Percentiles rank a stretch among this genome's conserved stretches.
phyloP scores from a whole-genome alignment of 2,113 vertebrate species.

The Colossoma macropomum region DNA sequence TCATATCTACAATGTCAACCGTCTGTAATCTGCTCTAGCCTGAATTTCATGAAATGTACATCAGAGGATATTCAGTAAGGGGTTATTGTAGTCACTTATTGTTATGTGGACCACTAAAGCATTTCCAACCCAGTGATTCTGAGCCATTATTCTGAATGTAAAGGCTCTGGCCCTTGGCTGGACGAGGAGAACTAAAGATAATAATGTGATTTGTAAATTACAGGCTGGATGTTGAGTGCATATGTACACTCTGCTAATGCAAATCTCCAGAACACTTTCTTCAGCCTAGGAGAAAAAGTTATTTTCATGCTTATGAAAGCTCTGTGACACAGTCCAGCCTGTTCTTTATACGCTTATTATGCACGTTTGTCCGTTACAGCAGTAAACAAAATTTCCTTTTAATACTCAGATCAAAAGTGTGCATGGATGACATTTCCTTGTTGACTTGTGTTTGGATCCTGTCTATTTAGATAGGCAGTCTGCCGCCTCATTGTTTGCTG shows the following conservation, averaged over 20 bases:
- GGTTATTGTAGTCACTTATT: constrained; percentile 3
- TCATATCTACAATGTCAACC: not conserved
- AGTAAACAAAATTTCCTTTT: constrained; percentile 34
- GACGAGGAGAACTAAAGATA: constrained; percentile 40
- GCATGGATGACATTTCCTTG: constrained; percentile 29
- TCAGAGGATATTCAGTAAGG: constrained; percentile 11
- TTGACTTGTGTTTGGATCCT: constrained; percentile 18
- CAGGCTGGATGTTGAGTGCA: constrained; percentile 11
- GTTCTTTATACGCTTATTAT: constrained; percentile 33
- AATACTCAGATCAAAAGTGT: constrained; percentile 11
- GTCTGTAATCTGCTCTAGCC: not conserved
- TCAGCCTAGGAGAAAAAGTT: constrained; percentile 29
- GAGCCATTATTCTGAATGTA: constrained; percentile 17
- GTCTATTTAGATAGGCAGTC: constrained; percentile 28
- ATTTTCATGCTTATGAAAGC: constrained; percentile 35
- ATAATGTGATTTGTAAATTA: constrained; percentile 48
- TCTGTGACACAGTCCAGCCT: constrained; percentile 1
- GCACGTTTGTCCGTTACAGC: constrained; percentile 26
- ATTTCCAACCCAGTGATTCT: constrained; percentile 25
- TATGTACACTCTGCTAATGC: constrained; percentile 27
- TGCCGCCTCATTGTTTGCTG: constrained; percentile 28
- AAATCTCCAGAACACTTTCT: constrained; percentile 16
- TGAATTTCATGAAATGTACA: constrained; percentile 34
- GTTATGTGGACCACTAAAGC: not conserved
- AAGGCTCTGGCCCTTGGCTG: constrained; percentile 18